These are phyloP conservation scores for Pedetes capensis DNA, from an alignment of 2,113 vertebrate species.

Conservation along the genomic window DNA sequence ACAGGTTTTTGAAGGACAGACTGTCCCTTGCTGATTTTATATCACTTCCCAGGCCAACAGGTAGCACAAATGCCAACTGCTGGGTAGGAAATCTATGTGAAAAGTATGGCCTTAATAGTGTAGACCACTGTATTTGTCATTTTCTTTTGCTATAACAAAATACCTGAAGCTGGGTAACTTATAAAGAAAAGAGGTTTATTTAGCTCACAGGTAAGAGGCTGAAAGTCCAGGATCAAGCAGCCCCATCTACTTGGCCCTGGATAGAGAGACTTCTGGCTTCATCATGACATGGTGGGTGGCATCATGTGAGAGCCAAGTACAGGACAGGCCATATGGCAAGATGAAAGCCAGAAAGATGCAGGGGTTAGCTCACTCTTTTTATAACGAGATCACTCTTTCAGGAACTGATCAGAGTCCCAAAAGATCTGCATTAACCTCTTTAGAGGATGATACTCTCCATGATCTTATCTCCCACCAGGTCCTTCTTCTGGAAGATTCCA, in stretches of 20 bases:
- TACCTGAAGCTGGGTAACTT: background rate
- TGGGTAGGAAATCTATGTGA: background rate
- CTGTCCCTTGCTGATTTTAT: background rate
- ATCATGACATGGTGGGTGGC: background rate
- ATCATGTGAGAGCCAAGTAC: background rate
- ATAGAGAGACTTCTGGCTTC: background rate
- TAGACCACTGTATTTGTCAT: background rate
- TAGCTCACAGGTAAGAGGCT: background rate
- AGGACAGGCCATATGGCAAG: background rate
- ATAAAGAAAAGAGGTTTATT: background rate
- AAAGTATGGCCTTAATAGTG: background rate
- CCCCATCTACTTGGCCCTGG: background rate
- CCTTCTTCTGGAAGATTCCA: background rate
- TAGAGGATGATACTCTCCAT: background rate
- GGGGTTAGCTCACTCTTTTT: background rate
- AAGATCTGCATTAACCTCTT: background rate
- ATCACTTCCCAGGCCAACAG: background rate
- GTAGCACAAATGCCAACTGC: background rate
- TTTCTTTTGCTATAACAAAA: background rate
- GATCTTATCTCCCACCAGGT: too few species aligned
- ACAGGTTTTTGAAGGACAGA: background rate
- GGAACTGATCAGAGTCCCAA: background rate
- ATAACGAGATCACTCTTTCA: background rate
- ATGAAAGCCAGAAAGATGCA: background rate
- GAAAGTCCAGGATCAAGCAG: background rate